Evolutionary conservation across 2,113 vertebrate species (phyloP).

Genomic region (Poeciliopsis retropinna): DNA sequence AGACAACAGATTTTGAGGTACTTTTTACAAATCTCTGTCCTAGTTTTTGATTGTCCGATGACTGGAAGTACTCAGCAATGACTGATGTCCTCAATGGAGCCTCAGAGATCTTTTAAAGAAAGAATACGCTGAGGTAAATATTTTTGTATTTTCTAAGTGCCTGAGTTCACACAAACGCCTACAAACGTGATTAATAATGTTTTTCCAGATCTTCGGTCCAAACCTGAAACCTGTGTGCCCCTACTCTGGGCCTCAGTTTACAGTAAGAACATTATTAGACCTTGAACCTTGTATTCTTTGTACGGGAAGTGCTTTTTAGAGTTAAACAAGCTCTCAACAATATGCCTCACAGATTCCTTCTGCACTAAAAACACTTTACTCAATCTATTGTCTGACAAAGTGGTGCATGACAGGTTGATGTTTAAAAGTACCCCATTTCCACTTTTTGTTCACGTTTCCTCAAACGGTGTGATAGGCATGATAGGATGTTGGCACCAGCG

Average conservation of each 20-base stretch:
- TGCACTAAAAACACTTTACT: slow-evolving; percentile 57
- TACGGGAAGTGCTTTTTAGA: slow-evolving; percentile 56
- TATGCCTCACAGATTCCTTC: slow-evolving; percentile 35
- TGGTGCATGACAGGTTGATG: slow-evolving; percentile 49
- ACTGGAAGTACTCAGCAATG: neutral
- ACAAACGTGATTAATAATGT: slow-evolving; percentile 45
- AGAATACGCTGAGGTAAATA: slow-evolving; percentile 31
- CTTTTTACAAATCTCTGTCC: too few relatives aligned
- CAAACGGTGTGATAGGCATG: slow-evolving; percentile 49
- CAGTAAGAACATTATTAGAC: slow-evolving; percentile 30
- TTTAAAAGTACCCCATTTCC: slow-evolving; percentile 65
- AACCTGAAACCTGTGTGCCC: slow-evolving; percentile 4
- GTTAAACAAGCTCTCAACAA: slow-evolving; percentile 60
- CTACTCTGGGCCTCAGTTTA: slow-evolving; percentile 24
- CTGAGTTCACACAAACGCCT: slow-evolving; percentile 32
- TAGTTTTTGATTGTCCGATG: too few relatives aligned
- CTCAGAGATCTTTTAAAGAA: slow-evolving; percentile 5
- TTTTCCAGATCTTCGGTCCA: slow-evolving; percentile 25
- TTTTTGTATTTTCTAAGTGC: slow-evolving; percentile 21
- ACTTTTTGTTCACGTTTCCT: slow-evolving; percentile 72
- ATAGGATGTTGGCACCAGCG: slow-evolving; percentile 49
- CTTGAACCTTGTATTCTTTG: slow-evolving; percentile 44
- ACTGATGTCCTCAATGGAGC: neutral
- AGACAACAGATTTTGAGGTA: too few relatives aligned
- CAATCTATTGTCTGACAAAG: slow-evolving; percentile 54